A percentile compares a stretch with the other conserved stretches of the same genome.
phyloP scores from a whole-genome alignment of 37 sponge, comb jelly and placozoan species.

The Eunapius fragilis region DNA sequence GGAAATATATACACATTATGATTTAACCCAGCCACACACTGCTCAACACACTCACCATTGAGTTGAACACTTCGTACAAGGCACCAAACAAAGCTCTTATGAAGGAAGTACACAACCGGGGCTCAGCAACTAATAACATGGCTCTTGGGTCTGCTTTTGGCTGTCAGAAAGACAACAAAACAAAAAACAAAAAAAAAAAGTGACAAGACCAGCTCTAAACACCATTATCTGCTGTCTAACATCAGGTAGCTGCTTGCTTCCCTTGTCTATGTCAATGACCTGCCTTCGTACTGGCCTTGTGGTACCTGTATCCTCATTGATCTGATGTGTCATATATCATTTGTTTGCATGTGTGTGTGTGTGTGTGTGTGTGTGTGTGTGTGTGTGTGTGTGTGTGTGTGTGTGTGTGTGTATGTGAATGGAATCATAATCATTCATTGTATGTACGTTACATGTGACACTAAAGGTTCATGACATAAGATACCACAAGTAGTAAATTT shows the following conservation, averaged over 20 bases:
- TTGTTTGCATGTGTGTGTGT: background rate
- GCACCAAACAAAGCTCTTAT: constrained; percentile 61
- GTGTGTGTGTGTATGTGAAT: background rate
- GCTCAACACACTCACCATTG: constrained; percentile 43
- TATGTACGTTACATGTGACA: too few relatives aligned
- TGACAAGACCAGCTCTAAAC: background rate
- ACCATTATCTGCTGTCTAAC: background rate
- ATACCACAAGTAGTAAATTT: too few relatives aligned
- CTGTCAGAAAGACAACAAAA: background rate
- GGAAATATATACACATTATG: background rate
- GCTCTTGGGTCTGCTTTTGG: constrained; percentile 20
- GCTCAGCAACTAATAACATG: constrained; percentile 23
- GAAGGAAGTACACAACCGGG: constrained; percentile 30
- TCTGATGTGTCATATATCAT: constrained; percentile 36
- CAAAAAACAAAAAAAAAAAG: background rate
- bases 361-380: constrained; percentile 5
- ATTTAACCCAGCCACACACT: background rate
- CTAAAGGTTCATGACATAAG: too few relatives aligned
- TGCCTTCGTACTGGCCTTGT: constrained; percentile 58
- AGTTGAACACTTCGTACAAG: constrained; percentile 72
- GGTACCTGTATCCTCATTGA: constrained; percentile 84
- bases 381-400: background rate
- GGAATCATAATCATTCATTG: too few relatives aligned
- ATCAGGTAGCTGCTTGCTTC: background rate
- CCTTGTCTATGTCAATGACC: constrained; percentile 6